Conservation (phyloP, 2,797 vertebrate species). For the Molossus alvarezi region DNA sequence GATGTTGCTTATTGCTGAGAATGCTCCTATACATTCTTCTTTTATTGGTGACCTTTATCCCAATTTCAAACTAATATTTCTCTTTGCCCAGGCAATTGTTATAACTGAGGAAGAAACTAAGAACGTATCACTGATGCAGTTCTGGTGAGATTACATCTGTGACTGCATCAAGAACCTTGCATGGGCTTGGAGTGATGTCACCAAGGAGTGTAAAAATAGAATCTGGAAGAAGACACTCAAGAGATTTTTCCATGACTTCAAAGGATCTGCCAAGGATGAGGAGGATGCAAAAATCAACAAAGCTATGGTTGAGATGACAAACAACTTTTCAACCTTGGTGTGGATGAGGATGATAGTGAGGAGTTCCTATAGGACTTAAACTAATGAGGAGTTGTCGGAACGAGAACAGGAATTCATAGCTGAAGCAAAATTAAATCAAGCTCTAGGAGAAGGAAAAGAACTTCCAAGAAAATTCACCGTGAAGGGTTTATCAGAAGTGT, state of each 20-base stretch:
- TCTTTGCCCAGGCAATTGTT: neutral
- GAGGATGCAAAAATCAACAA: neutral
- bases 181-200: neutral
- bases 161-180: neutral
- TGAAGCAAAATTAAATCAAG: neutral
- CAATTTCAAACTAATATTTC: neutral
- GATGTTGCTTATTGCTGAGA: neutral
- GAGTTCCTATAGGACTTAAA: neutral
- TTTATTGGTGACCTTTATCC: neutral
- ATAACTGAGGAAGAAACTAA: neutral
- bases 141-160: neutral
- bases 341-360: neutral
- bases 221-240: neutral
- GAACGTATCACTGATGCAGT: neutral
- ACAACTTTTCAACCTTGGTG: neutral
- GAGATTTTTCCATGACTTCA: neutral
- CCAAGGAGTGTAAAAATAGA: neutral
- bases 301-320: neutral
- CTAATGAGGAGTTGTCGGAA: neutral
- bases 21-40: neutral
- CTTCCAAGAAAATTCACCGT: neutral
- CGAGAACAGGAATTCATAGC: neutral
- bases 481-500: neutral
- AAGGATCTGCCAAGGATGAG: neutral
- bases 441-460: neutral